These are phyloP conservation scores for Camptogramma bilineatum DNA, from an alignment of 2,888 invertebrate genomes.

Conservation along the genomic window DNA sequence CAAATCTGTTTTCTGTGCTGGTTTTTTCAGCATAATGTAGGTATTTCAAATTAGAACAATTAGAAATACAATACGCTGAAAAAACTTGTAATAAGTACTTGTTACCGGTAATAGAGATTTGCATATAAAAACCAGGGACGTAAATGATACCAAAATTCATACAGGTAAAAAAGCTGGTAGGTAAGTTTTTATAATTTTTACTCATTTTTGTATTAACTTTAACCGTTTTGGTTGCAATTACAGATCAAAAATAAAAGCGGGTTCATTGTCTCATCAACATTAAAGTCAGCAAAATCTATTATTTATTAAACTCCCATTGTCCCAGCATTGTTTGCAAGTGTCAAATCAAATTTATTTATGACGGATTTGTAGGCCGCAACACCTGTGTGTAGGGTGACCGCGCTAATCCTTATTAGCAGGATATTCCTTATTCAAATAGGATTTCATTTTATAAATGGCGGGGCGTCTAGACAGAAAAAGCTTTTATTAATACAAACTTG, in stretches of 20 bases:
- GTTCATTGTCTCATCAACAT: neutral
- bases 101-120: too few species aligned
- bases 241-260: neutral
- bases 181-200: too few species aligned
- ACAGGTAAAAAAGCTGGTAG: too few species aligned
- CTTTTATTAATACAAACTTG: slow-evolving; percentile 28
- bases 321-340: slow-evolving; percentile 69
- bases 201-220: too few species aligned
- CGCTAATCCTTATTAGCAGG: slow-evolving; percentile 58
- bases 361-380: slow-evolving; percentile 68
- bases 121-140: too few species aligned
- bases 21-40: too few species aligned
- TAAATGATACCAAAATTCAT: too few species aligned
- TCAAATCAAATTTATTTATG: slow-evolving; percentile 82
- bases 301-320: slow-evolving; percentile 59
- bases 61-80: too few species aligned
- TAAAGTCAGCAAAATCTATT: slow-evolving; percentile 14
- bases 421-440: slow-evolving; percentile 56
- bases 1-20: too few species aligned
- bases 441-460: slow-evolving; percentile 48
- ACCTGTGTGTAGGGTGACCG: slow-evolving; percentile 71
- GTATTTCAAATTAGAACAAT: too few species aligned
- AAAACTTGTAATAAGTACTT: too few species aligned
- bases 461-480: slow-evolving; percentile 21
- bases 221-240: too few species aligned